Percentiles rank a stretch among this genome's conserved stretches.
Conservation (phyloP, 2,888 invertebrate species). For the Pinctada fucata region DNA sequence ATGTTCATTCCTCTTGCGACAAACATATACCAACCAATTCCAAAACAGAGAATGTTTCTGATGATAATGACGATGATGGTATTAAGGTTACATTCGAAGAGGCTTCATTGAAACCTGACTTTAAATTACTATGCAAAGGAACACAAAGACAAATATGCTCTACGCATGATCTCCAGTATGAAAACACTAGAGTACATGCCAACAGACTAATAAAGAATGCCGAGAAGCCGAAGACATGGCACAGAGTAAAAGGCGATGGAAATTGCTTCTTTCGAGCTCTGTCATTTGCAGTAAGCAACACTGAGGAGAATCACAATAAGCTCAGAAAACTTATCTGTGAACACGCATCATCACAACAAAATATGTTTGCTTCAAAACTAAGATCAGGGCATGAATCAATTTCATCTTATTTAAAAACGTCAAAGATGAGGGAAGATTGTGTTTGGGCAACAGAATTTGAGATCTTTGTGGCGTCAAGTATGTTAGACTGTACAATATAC, state of each 20-base stretch:
- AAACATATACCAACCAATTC: too few species aligned
- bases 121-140: too few species aligned
- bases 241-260: too few species aligned
- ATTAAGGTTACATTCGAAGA: too few species aligned
- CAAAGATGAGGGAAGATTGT: slow-evolving; percentile 12
- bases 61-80: too few species aligned
- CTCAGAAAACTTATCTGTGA: slow-evolving; percentile 16
- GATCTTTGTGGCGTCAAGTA: too few species aligned
- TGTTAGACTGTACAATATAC: too few species aligned
- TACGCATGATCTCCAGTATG: not conserved
- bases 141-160: not conserved
- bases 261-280: slow-evolving; percentile 25
- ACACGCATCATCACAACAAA: not conserved
- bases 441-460: too few species aligned
- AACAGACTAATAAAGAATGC: not conserved
- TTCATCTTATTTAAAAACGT: not conserved
- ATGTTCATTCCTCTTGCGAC: too few species aligned
- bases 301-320: slow-evolving; percentile 6
- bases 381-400: not conserved
- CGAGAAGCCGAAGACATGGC: too few species aligned
- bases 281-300: not conserved
- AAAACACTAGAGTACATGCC: not conserved
- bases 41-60: too few species aligned
- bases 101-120: too few species aligned
- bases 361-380: not conserved